Base-by-base conservation (phyloP, 2,797 vertebrate genomes). In the Psittacula echo region DNA sequence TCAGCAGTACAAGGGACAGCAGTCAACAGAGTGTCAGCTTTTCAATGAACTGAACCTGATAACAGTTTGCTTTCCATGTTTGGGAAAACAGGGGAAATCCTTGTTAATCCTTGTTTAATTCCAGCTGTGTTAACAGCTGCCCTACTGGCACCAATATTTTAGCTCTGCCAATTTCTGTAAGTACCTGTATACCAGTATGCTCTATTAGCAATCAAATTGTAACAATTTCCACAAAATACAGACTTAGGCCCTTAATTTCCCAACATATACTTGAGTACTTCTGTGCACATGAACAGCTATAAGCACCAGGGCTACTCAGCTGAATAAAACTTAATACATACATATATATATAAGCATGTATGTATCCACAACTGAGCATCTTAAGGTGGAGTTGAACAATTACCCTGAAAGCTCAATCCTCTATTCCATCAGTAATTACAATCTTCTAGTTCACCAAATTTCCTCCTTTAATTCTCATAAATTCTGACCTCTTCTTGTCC, bases 1-100 rank as follows among this genome's bases (percentile, higher is more conserved):
- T 45, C 0, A 0, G 23, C 37, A 66, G n/a, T 2, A 0, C 42
- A 42, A 58, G 23, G 29, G 68, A 51, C n/a, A 60, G 34, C 4
- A 73, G 56, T 70, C 50, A 88, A 70, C 2, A 60, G 34, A 20
- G 26, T 68, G 50, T 11, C 80, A 88, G 41, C 41, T 78, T 65
- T 29, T 32, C 0, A 6, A 50, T 30, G 72, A 81, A 56, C 37
- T 68, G 41, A 48, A 56, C 8, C 56, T 61, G 54, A 5, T 48
- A 68, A 60, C 60, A 34, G 32, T 24, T 82, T 85, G 11, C 41
- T 82, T 77, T 74, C 71, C 13, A 1, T 41, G 26, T 30, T 34
- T 37, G 19, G n/a, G 45, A 60, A 94, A 78, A 61, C 1, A 18
- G 24, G 6, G 7, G 29, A 50, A 77, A 79, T 47, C 37, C 61